phyloP scores from a whole-genome alignment of 2,888 invertebrate genomes.

The Drosophila merina region DNA sequence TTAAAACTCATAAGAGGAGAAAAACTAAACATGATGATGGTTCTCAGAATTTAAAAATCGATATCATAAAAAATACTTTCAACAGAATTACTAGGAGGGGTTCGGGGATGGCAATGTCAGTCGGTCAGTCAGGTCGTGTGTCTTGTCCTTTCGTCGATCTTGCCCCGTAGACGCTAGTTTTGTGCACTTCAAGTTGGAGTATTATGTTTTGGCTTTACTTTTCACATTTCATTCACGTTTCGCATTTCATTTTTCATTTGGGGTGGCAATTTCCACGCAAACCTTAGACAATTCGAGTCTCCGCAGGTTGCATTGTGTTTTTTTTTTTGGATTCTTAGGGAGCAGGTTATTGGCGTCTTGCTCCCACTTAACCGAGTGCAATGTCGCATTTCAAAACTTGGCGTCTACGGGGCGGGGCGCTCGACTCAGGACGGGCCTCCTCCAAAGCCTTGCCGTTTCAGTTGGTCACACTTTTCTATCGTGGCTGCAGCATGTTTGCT shows the following conservation, averaged over 20 bases:
- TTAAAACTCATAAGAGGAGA: slow-evolving; percentile 61
- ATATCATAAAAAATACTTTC: slow-evolving; percentile 48
- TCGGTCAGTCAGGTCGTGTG: slow-evolving; percentile 7
- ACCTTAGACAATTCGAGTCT: slow-evolving; percentile 82
- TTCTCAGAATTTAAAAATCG: slow-evolving; percentile 23
- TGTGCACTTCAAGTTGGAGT: slow-evolving; percentile 34
- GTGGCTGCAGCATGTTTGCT: slow-evolving; percentile 34
- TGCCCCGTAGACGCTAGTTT: slow-evolving; percentile 39
- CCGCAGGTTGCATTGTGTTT: slow-evolving; percentile 73
- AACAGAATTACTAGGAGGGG: slow-evolving; percentile 37
- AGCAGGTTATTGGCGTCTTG: slow-evolving; percentile 16
- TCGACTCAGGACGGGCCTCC: slow-evolving; percentile 11
- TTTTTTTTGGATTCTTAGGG: slow-evolving; percentile 9
- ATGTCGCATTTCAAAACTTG: slow-evolving; percentile 36
- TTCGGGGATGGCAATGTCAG: slow-evolving; percentile 15
- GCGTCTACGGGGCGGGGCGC: slow-evolving; percentile 27
- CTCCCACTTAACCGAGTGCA: slow-evolving; percentile 32
- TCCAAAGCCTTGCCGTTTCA: slow-evolving; percentile 4
- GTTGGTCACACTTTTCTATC: slow-evolving; percentile 17
- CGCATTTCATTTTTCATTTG: slow-evolving; percentile 1
- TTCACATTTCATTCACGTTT: neutral
- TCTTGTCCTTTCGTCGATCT: slow-evolving; percentile 15
- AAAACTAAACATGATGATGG: slow-evolving; percentile 52
- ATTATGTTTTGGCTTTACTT: slow-evolving; percentile 25
- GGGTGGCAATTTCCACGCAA: slow-evolving; percentile 33